Evolutionary conservation across 2,797 vertebrate species (phyloP), one percentile per base, ranked within the genome.

Genomic region (Euphonia xanthogaster): DNA sequence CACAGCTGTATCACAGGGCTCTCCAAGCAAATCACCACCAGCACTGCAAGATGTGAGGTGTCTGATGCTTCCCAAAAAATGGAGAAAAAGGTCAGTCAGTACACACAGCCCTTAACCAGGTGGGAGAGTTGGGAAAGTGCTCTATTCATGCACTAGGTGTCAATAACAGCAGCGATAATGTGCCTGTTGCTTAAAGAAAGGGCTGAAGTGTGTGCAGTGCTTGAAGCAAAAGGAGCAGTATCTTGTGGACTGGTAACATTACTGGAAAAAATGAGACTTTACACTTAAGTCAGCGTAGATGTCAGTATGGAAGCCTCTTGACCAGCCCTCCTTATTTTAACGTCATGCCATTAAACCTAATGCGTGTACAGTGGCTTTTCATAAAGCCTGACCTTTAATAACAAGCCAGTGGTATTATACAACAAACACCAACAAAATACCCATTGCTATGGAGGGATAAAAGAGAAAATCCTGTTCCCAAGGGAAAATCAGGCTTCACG

Each of bases 331-430:
- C 55, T 81, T 77, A 67, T 81, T 78, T 61, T 53, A 91, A 73
- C 5, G 7, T 62, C 58, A 63, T 2, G 6, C 7, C n/a, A 39
- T 74, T 88, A 89, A 93, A 68, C 19, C 12, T n/a, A 91, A 74
- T 0, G 4, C 0, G 0, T 16, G n/a, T 48, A 54, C 14, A 35
- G 73, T 44, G 54, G 30, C n/a, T 91, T 95, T 95, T 90, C 79
- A 70, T 60, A 94, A 95, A 94, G 66, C 30, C 62, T 86, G 73
- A 90, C 89, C 82, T 96, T 91, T 87, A 88, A 51, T 61, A 83
- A 53, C 58, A 86, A 84, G 70, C n/a, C 66, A 78, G 54, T 51
- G 62, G 55, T 66, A 84, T 94, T 81, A 91, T 54, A 68, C 82
- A 83, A 95, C 27, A 77, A 80, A 77, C 54, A 85, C 12, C 77